Evolutionary conservation across 2,113 vertebrate species (phyloP), one percentile per base, ranked within the genome.

Genomic region (Brevimyrus niger): DNA sequence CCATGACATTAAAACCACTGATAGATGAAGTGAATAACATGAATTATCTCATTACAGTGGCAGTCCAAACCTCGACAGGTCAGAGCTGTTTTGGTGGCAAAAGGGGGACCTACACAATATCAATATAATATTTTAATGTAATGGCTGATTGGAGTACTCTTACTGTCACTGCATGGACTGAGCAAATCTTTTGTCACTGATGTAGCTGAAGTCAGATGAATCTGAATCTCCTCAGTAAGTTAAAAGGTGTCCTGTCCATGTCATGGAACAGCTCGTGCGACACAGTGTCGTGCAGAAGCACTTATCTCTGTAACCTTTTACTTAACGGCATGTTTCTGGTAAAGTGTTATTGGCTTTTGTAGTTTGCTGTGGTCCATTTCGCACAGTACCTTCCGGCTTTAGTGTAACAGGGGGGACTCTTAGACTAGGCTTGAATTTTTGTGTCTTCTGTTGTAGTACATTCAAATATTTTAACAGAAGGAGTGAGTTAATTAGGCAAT

Each of bases 401-500:
- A 91, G 82, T 91, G 91, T 92, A 93, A 92, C 92, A 90, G 89
- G 17, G 92, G 90, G 89, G 83, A 91, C 88, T 86, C 89, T 91
- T 89, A 87, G 91, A 80, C 90, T 87, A 46, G 44, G 46, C 90
- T 83, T 76, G 58, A 92, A 89, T 58, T 58, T 58, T 9, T 58
- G 21, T n/a, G 7, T n/a, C 55, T 58, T 58, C 7, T n/a, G 55
- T 58, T n/a, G 23, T 27, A 73, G 10, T 73, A 11, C 65, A 35
- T 73, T 73, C 3, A 11, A 15, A 35, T 73, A 9, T 31, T 73
- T 27, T 27, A 31, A 2, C 27, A 73, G 27, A 73, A 35, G 65
- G 65, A 73, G 10, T 73, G 27, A 73, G 35, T 69, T n/a, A 13
- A 23, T 69, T 31, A 31, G 31, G 27, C 1, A 69, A 69, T 27